Percentiles rank a stretch among this genome's conserved stretches.
Conservation (phyloP, 2,113 vertebrate species). For the Cyanoderma ruficeps region DNA sequence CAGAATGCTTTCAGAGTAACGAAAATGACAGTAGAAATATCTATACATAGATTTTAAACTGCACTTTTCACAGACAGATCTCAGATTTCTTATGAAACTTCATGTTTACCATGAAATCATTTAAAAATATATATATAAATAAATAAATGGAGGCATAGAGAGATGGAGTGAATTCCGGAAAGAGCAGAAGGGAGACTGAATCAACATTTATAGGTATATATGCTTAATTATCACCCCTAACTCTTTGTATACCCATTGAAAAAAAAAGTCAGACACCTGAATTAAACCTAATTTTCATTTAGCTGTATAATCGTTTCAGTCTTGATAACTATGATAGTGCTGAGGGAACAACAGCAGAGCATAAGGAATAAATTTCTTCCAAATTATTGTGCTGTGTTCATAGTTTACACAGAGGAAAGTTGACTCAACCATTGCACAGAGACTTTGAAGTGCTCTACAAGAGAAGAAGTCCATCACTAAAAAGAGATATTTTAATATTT, state of each 20-base stretch:
- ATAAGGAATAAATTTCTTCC: background rate
- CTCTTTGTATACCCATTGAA: background rate
- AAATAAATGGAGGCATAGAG: background rate
- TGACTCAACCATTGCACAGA: background rate
- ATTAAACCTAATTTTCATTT: background rate
- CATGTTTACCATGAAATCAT: background rate
- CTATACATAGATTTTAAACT: background rate
- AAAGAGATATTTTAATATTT: background rate
- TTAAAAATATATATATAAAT: background rate
- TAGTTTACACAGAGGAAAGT: background rate
- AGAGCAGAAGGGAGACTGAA: background rate
- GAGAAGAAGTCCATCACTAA: background rate
- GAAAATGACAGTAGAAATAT: background rate
- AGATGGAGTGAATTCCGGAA: background rate
- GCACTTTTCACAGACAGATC: background rate
- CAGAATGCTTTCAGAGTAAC: background rate
- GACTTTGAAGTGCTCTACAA: background rate
- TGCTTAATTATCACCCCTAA: background rate
- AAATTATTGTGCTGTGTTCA: background rate
- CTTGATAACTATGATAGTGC: background rate
- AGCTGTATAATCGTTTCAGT: background rate
- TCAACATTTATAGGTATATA: background rate
- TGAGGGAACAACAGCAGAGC: background rate
- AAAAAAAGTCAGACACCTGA: background rate
- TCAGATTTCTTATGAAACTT: background rate